Percentiles rank a stretch among this genome's conserved stretches.
Evolutionary conservation across 2,113 vertebrate species (phyloP).

Genomic region (Callorhinus ursinus): DNA sequence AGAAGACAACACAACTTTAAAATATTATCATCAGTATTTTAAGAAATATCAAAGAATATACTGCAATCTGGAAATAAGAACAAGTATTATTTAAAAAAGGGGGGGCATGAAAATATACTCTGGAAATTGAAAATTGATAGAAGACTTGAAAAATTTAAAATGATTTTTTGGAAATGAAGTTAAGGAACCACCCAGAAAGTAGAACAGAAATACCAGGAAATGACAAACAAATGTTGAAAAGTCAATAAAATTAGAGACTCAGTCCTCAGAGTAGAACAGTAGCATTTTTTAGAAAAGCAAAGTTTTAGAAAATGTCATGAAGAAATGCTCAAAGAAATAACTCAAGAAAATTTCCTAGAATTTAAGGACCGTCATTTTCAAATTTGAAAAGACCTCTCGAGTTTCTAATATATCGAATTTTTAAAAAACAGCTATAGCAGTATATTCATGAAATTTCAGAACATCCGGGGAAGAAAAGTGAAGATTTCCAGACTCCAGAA

Average conservation of each 20-base stretch:
- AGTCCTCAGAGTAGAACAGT: neutral
- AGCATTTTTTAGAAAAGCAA: neutral
- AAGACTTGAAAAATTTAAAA: neutral
- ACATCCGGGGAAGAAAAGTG: neutral
- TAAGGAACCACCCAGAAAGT: neutral
- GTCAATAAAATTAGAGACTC: neutral
- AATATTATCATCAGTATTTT: neutral
- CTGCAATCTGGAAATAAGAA: neutral
- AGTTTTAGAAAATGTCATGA: neutral
- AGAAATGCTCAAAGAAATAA: neutral
- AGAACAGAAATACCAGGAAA: slow-evolving; percentile 36
- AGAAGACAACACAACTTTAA: neutral
- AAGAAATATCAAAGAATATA: neutral
- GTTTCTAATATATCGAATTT: neutral
- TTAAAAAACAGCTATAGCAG: neutral
- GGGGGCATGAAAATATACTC: neutral
- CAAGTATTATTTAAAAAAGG: neutral
- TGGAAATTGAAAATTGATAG: neutral
- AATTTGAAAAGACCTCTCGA: neutral
- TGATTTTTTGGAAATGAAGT: neutral
- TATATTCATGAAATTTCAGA: neutral
- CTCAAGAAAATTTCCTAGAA: neutral
- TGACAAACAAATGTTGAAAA: neutral
- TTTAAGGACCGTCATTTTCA: slow-evolving; percentile 21
- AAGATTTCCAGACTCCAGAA: neutral